These are phyloP conservation scores for Plectrocnemia conspersa DNA, from an alignment of 1,140 invertebrate species.

Conservation along the genomic window DNA sequence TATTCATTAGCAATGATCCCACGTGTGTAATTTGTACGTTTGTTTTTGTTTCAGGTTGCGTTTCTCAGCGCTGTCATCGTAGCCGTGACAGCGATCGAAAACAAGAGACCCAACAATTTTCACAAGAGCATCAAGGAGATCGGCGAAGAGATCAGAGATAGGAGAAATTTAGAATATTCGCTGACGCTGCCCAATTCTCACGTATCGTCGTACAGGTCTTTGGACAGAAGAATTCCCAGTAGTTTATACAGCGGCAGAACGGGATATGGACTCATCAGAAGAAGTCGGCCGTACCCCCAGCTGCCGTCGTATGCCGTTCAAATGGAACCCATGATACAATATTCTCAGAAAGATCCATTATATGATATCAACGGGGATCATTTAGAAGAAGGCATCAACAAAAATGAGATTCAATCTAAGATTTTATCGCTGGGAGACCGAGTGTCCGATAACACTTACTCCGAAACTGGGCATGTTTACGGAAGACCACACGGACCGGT, in stretches of 20 bases:
- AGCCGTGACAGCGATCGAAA: constrained; percentile 44
- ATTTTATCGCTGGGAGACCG: constrained; percentile 53
- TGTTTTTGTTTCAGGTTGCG: constrained; percentile 48
- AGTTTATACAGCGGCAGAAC: constrained; percentile 37
- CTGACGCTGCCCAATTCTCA: constrained; percentile 51
- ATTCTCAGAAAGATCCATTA: constrained; percentile 70
- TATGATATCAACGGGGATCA: constrained; percentile 56
- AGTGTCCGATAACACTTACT: constrained; percentile 43
- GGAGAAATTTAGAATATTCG: constrained; percentile 54
- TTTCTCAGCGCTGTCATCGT: constrained; percentile 48
- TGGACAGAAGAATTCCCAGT: constrained; percentile 42
- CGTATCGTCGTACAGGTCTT: constrained; percentile 47
- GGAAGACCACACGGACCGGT: constrained; percentile 50
- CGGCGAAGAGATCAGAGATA: constrained; percentile 50
- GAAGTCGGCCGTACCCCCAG: constrained; percentile 49
- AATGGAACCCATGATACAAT: constrained; percentile 74
- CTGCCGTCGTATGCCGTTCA: constrained; percentile 69
- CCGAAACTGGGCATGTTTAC: constrained; percentile 40
- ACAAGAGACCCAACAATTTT: constrained; percentile 48
- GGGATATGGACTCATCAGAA: constrained; percentile 41
- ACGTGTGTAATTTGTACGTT: constrained; percentile 5
- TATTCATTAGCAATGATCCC: not conserved
- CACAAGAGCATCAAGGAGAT: constrained; percentile 46
- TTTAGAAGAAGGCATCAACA: constrained; percentile 46
- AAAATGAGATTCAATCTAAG: constrained; percentile 51